Evolutionary conservation across 2,797 vertebrate species (phyloP).

Genomic region (Rhodeus uyekii): DNA sequence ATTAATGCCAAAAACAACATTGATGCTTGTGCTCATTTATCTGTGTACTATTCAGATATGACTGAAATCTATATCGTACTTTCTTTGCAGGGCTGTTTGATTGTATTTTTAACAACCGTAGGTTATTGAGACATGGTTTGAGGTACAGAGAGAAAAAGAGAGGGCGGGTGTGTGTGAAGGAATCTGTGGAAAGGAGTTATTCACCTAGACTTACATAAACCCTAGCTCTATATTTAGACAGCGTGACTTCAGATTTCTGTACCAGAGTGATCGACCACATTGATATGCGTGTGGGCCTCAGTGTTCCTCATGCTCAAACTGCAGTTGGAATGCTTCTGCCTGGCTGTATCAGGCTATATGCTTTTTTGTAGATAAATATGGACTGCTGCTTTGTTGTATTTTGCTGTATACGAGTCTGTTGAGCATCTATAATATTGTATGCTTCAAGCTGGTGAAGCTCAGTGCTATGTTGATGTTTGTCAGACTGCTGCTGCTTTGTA

Average conservation of each 20-base stretch:
- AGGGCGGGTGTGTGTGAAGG: constrained; percentile 57
- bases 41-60: not conserved
- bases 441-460: not conserved
- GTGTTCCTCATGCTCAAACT: constrained; percentile 65
- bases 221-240: constrained; percentile 80
- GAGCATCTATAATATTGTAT: not conserved
- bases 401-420: constrained; percentile 2
- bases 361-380: constrained; percentile 15
- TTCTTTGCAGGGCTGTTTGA: not conserved
- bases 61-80: not conserved
- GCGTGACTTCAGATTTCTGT: constrained; percentile 80
- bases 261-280: constrained; percentile 76
- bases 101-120: constrained; percentile 30
- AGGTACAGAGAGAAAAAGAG: not conserved
- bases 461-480: not conserved
- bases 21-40: not conserved
- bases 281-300: constrained; percentile 76
- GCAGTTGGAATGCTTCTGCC: constrained; percentile 41
- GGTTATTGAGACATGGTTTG: constrained; percentile 18
- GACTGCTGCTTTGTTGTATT: not conserved
- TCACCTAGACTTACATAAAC: constrained; percentile 83
- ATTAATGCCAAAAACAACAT: not conserved
- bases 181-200: constrained; percentile 75
- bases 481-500: not conserved
- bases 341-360: constrained; percentile 8